Conservation (phyloP, 1,140 invertebrate genomes). For the Caenorhabditis brenneri region DNA sequence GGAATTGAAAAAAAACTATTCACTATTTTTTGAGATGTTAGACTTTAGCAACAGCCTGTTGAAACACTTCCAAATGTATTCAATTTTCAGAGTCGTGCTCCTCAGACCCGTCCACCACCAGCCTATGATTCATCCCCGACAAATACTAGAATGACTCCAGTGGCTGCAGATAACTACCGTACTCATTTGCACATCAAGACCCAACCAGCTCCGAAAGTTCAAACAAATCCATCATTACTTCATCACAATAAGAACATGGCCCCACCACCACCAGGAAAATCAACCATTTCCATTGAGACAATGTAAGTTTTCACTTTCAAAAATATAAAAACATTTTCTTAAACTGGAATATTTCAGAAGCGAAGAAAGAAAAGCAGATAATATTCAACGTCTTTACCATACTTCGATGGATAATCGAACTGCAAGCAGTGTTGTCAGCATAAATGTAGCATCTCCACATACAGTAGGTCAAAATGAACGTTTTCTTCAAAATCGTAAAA, state of each 20-base stretch:
- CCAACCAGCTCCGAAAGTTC: neutral
- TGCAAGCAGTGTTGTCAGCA: constrained; percentile 13
- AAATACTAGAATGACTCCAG: constrained; percentile 37
- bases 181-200: constrained; percentile 42
- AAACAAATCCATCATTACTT: neutral
- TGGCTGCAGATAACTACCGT: constrained; percentile 30
- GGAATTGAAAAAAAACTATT: no score
- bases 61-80: neutral
- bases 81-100: neutral
- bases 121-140: neutral
- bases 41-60: no score
- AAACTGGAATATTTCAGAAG: no score
- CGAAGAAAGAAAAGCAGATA: constrained; percentile 35
- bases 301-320: neutral
- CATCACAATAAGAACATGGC: constrained; percentile 17
- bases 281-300: constrained; percentile 36
- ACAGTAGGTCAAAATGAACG: neutral
- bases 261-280: constrained; percentile 25
- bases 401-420: constrained; percentile 26
- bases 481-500: neutral
- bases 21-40: no score
- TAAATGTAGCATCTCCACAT: constrained; percentile 37
- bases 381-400: neutral
- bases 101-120: constrained; percentile 34
- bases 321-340: neutral